Conservation (phyloP, 2,888 invertebrate genomes). For the Erebia epiphron region DNA sequence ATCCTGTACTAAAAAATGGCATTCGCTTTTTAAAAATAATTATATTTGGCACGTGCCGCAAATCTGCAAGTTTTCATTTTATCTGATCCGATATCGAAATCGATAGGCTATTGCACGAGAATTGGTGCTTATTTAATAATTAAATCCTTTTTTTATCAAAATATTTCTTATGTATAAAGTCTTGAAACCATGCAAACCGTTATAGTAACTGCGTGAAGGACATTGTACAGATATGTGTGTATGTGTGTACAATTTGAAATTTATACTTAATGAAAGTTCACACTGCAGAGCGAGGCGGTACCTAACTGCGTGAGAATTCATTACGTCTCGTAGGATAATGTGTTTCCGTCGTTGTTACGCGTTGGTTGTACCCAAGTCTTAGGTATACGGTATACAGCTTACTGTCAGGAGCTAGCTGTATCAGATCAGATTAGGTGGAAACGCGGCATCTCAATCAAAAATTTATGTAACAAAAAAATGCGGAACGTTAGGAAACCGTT, state of each 20-base stretch:
- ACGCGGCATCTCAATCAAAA: constrained; percentile 10
- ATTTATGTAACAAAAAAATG: constrained; percentile 6
- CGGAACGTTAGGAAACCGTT: constrained; percentile 27
- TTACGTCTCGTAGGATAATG: no score
- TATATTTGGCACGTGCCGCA: constrained; percentile 34
- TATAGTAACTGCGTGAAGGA: no score
- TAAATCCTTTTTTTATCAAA: not conserved
- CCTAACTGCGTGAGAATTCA: no score
- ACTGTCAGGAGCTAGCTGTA: not conserved
- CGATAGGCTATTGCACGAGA: not conserved
- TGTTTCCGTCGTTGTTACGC: no score
- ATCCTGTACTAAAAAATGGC: not conserved
- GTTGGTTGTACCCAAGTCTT: no score
- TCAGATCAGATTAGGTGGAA: not conserved
- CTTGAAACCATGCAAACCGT: no score
- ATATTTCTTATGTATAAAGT: no score
- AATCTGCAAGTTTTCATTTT: constrained; percentile 1
- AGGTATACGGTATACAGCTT: no score
- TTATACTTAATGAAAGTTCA: no score
- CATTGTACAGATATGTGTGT: no score
- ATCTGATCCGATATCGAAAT: constrained; percentile 10
- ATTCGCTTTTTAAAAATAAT: constrained; percentile 1
- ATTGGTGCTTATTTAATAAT: not conserved
- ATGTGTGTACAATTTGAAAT: no score
- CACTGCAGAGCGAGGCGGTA: no score